Evolutionary conservation across 1,140 invertebrate genomes (phyloP), one percentile per base, ranked within the genome.

Genomic region (Scaptomyza graminum): DNA sequence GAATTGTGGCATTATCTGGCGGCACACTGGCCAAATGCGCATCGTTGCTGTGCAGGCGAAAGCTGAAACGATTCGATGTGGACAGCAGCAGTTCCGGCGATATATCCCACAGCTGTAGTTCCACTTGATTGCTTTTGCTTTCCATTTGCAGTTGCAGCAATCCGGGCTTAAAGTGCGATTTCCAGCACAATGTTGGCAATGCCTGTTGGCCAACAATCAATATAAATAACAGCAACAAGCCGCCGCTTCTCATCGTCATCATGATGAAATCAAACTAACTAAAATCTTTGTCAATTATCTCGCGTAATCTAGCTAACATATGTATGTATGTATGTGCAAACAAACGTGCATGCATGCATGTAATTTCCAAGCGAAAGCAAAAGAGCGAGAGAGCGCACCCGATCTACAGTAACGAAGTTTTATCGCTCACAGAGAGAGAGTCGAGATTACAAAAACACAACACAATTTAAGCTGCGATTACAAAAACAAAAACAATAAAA

Each of bases 1-100:
- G 51, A 12, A 88, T 88, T 9, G 34, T 82, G 28, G 72, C 15
- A 54, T 83, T 82, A 18, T 59, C 65, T 0, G 34, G 22, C 11
- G 78, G 47, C 13, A 90, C 59, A 25, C 69, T 71, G 13, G 87
- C 90, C 56, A 91, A 15, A n/a, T 75, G 18, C 0, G 18, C 12
- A 9, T 52, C 44, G 6, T 52, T 44, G 46, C 80, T 85, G 3
- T 74, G 18, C 49, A 91, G 9, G 1, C 66, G 77, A 22, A 91
- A 91, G 4, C 50, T 76, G 12, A 52, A 87, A 8, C 82, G 82
- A 5, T 74, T n/a, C 3, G 52, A 3, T 0, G 31, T 9, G 37
- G 8, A 22, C 49, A 74, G 41, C 22, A 63, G 34, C 44, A 54
- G 39, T 1, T 57, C 49, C 0, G 49, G 41, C 0, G 43, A 50